These are phyloP conservation scores for Lampris incognitus DNA, from an alignment of 2,113 vertebrate genomes.

Conservation along the genomic window DNA sequence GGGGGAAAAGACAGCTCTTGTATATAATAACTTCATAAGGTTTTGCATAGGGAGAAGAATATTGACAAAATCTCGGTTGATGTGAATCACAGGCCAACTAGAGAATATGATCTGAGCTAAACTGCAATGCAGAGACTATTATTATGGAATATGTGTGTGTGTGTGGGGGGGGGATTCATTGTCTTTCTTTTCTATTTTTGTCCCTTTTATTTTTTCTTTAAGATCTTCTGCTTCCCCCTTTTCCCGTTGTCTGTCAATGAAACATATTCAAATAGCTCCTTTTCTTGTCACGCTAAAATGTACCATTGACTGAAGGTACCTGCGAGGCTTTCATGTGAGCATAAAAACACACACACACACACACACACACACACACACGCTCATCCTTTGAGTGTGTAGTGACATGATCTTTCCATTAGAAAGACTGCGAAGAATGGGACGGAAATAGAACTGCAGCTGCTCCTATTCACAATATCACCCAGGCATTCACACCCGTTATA, in stretches of 20 bases:
- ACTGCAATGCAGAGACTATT: slow-evolving; percentile 10
- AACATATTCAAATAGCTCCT: not conserved
- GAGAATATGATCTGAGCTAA: not conserved
- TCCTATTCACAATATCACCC: not conserved
- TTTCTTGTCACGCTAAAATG: slow-evolving; percentile 11
- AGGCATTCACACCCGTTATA: not conserved
- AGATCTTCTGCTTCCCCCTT: slow-evolving; percentile 5
- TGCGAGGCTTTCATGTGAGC: not conserved
- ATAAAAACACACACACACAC: not conserved
- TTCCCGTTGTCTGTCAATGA: slow-evolving; percentile 7
- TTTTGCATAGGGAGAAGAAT: slow-evolving; percentile 26
- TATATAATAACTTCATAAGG: slow-evolving; percentile 14
- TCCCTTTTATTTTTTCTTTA: slow-evolving; percentile 27
- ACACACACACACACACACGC: not conserved
- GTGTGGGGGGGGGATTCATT: slow-evolving; percentile 14
- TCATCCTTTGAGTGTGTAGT: not conserved
- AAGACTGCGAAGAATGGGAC: slow-evolving; percentile 18
- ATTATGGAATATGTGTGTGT: not conserved
- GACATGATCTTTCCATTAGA: slow-evolving; percentile 14
- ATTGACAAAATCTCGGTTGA: not conserved
- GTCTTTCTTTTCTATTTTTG: slow-evolving; percentile 14
- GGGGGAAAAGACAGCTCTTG: slow-evolving; percentile 8
- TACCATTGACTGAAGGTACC: slow-evolving; percentile 16
- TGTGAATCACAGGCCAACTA: not conserved
- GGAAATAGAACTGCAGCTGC: slow-evolving; percentile 2